A percentile compares a stretch with the other conserved stretches of the same genome.
These are phyloP conservation scores for Thaumatotibia leucotreta DNA, from an alignment of 1,140 invertebrate species.

Conservation along the genomic window DNA sequence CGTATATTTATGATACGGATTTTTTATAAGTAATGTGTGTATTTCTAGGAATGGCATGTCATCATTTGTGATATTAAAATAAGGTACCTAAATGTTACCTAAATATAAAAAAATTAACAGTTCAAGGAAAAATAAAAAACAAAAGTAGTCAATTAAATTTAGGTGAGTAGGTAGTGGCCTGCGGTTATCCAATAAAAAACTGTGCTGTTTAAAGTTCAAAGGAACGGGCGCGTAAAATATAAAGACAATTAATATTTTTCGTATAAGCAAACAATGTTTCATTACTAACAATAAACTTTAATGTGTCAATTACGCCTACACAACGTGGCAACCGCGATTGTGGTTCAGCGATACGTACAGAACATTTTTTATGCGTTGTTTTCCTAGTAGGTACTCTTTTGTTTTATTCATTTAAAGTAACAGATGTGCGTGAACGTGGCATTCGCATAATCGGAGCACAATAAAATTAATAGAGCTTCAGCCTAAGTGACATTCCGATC, in stretches of 20 bases:
- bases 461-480: neutral
- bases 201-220: neutral
- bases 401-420: conserved; percentile 14
- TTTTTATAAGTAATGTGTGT: too few species aligned
- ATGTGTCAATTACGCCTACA: conserved; percentile 13
- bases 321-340: conserved; percentile 2
- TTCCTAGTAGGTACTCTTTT: conserved; percentile 5
- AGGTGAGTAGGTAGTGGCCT: neutral
- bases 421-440: neutral
- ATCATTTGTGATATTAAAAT: too few species aligned
- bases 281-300: conserved; percentile 9
- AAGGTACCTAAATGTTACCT: too few species aligned
- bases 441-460: neutral
- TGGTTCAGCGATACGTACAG: neutral
- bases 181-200: neutral
- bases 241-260: conserved; percentile 8
- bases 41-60: too few species aligned
- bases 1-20: too few species aligned
- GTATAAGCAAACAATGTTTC: neutral
- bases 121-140: neutral
- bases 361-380: neutral
- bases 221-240: neutral
- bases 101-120: too few species aligned
- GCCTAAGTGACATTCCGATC: neutral
- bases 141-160: neutral